A percentile compares a stretch with the other conserved stretches of the same genome.
These are phyloP conservation scores for Holacanthus passer DNA, from an alignment of 2,113 vertebrate genomes.

Conservation along the genomic window DNA sequence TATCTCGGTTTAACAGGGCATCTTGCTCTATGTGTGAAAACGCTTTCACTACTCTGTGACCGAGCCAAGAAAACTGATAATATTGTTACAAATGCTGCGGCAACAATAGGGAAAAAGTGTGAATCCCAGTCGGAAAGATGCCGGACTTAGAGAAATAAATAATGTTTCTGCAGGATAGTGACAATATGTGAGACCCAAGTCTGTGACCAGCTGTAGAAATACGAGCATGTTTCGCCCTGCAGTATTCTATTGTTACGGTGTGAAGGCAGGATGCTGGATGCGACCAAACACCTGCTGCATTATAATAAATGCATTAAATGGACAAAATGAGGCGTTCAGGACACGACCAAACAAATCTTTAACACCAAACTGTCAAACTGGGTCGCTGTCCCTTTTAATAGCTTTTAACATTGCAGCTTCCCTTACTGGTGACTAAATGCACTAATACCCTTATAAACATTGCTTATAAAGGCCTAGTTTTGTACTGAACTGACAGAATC, in stretches of 20 bases:
- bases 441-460: neutral
- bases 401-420: neutral
- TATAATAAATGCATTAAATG: too few species aligned
- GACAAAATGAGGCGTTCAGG: too few species aligned
- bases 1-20: constrained; percentile 9
- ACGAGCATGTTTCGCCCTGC: neutral
- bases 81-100: neutral
- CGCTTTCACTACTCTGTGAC: neutral
- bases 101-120: constrained; percentile 14
- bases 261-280: neutral
- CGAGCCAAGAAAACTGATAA: constrained; percentile 12
- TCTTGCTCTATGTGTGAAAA: constrained; percentile 12
- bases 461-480: neutral
- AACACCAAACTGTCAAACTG: too few species aligned
- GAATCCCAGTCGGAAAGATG: neutral
- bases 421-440: neutral
- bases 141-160: neutral
- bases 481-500: neutral
- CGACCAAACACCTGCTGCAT: neutral
- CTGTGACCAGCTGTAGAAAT: neutral
- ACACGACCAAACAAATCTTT: too few species aligned
- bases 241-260: neutral
- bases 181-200: neutral
- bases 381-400: too few species aligned
- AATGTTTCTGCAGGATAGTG: neutral